phyloP scores from a whole-genome alignment of 2,797 vertebrate species.

The Peromyscus aztecus region DNA sequence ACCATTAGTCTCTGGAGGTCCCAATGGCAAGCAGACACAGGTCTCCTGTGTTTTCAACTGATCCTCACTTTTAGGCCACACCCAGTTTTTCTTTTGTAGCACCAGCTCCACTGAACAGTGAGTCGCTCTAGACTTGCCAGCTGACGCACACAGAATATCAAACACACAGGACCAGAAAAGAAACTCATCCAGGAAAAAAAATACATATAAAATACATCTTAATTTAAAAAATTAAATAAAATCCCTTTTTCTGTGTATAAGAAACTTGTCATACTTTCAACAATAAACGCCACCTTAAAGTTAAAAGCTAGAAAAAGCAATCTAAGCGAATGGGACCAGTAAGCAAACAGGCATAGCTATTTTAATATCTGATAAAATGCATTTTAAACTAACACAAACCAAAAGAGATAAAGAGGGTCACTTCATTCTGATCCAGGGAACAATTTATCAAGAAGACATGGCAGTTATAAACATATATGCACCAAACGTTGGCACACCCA shows the following conservation, averaged over 20 bases:
- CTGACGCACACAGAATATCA: not conserved
- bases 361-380: not conserved
- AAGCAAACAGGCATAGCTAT: not conserved
- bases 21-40: not conserved
- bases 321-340: not conserved
- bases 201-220: not conserved
- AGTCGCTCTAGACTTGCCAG: too few species aligned
- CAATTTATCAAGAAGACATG: not conserved
- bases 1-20: not conserved
- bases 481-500: not conserved
- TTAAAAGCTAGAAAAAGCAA: not conserved
- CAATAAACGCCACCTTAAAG: not conserved
- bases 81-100: not conserved
- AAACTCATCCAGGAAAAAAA: not conserved
- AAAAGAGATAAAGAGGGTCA: not conserved
- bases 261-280: not conserved
- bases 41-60: not conserved
- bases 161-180: not conserved
- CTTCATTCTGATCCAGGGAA: not conserved
- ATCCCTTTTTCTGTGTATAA: not conserved
- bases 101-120: not conserved
- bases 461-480: not conserved
- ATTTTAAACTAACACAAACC: not conserved
- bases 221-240: not conserved
- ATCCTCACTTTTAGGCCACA: not conserved